These are phyloP conservation scores for Mus spretus DNA, from an alignment of 2,797 vertebrate species.

Conservation along the genomic window DNA sequence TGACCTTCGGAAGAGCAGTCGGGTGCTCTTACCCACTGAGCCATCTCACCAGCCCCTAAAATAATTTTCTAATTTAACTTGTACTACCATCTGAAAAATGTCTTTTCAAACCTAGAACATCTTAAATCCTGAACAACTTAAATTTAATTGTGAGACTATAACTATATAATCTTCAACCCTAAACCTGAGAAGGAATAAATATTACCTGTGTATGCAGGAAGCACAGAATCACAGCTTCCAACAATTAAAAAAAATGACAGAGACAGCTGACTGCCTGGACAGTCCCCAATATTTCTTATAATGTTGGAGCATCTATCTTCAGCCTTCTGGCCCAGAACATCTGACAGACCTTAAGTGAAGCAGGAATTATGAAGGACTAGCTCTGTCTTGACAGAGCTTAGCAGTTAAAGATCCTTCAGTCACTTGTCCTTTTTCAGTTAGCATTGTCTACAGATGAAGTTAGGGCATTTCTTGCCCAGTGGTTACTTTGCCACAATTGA, in stretches of 20 bases:
- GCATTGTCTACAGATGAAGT: no score
- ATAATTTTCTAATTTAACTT: background rate
- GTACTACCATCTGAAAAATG: background rate
- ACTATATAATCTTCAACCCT: background rate
- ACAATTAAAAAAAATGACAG: background rate
- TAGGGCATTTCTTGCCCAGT: background rate
- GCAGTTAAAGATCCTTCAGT: no score
- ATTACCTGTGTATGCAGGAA: background rate
- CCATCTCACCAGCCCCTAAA: no score
- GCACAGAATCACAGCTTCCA: background rate
- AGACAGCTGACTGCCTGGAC: background rate
- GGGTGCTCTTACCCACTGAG: no score
- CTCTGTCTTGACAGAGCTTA: background rate
- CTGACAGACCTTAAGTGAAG: background rate
- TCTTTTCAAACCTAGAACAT: background rate
- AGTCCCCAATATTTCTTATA: background rate
- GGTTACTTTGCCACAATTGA: background rate
- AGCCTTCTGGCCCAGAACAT: background rate
- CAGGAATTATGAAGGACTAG: background rate
- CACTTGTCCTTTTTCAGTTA: no score
- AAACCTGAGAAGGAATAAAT: background rate
- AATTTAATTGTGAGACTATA: background rate
- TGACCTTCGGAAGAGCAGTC: no score
- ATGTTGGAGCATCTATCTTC: background rate
- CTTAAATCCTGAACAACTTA: background rate